Conservation (phyloP, 2,888 invertebrate genomes). For the Calameuta filiformis region DNA sequence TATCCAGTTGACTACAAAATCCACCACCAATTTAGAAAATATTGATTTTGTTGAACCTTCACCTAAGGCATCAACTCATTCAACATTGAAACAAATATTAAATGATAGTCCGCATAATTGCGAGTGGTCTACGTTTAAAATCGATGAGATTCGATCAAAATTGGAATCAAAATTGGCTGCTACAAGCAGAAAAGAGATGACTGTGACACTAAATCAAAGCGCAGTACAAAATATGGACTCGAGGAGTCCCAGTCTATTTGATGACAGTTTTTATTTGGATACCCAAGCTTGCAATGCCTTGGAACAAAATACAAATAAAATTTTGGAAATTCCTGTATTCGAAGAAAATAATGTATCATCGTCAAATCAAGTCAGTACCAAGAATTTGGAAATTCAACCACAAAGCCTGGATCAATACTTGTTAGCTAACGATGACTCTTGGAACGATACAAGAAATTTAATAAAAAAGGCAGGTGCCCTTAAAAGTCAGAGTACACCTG, state of each 20-base stretch:
- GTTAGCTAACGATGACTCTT: slow-evolving; percentile 41
- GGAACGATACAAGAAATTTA: slow-evolving; percentile 39
- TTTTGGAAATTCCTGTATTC: slow-evolving; percentile 41
- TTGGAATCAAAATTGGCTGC: neutral
- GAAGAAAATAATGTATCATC: slow-evolving; percentile 31
- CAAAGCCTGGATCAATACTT: neutral
- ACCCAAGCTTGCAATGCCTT: slow-evolving; percentile 68
- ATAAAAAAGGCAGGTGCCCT: slow-evolving; percentile 19
- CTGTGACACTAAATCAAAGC: neutral
- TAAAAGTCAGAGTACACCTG: slow-evolving; percentile 16
- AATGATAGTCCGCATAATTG: neutral
- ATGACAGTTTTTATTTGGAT: slow-evolving; percentile 71
- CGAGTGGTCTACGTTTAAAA: neutral
- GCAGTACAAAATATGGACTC: slow-evolving; percentile 37
- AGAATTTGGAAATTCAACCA: slow-evolving; percentile 3
- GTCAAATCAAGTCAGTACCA: neutral
- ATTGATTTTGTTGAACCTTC: neutral
- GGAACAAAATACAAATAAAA: slow-evolving; percentile 60
- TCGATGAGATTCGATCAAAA: neutral
- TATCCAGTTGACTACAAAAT: neutral
- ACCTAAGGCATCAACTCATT: neutral
- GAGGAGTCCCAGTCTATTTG: slow-evolving; percentile 70
- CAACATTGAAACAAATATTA: neutral
- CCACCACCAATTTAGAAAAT: neutral
- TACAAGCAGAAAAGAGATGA: neutral